Percentiles rank a stretch among this genome's conserved stretches.
These are phyloP conservation scores for Mechanitis messenoides DNA, from an alignment of 2,888 invertebrate species.

Conservation along the genomic window DNA sequence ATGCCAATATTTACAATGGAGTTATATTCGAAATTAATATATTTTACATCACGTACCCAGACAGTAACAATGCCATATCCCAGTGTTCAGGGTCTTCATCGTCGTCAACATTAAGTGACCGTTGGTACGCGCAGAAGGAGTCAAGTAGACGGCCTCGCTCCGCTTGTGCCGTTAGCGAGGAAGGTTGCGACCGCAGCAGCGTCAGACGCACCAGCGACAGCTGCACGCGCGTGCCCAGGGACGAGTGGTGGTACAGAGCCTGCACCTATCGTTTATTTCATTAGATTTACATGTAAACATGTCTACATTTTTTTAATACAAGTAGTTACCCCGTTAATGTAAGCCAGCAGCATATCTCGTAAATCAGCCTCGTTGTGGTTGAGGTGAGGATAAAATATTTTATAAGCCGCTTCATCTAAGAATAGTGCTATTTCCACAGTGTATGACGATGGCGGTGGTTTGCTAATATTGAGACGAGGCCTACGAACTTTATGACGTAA, in stretches of 20 bases:
- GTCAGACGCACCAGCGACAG: constrained; percentile 83
- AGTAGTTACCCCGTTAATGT: constrained; percentile 82
- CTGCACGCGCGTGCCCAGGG: constrained; percentile 80
- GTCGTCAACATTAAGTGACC: constrained; percentile 78
- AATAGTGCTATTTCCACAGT: constrained; percentile 85
- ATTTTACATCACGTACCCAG: constrained; percentile 69
- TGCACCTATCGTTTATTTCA: constrained; percentile 75
- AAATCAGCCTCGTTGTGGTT: constrained; percentile 80
- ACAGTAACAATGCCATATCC: constrained; percentile 87
- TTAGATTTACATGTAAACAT: constrained; percentile 3
- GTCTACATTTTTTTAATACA: constrained; percentile 4
- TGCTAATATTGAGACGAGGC: constrained; percentile 41
- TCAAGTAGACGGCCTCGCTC: constrained; percentile 82
- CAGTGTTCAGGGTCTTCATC: constrained; percentile 84
- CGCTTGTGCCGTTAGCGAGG: constrained; percentile 77
- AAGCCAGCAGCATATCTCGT: constrained; percentile 85
- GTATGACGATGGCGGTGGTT: constrained; percentile 57
- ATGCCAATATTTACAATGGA: too few relatives aligned
- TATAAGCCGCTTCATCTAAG: constrained; percentile 84
- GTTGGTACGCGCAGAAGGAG: constrained; percentile 84
- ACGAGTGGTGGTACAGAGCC: constrained; percentile 86
- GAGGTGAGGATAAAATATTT: constrained; percentile 81
- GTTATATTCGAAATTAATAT: background rate
- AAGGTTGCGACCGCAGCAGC: constrained; percentile 81
- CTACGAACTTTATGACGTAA: constrained; percentile 49